Base-by-base conservation (phyloP, 2,797 vertebrate species). In the Melanotaenia boesemani region DNA sequence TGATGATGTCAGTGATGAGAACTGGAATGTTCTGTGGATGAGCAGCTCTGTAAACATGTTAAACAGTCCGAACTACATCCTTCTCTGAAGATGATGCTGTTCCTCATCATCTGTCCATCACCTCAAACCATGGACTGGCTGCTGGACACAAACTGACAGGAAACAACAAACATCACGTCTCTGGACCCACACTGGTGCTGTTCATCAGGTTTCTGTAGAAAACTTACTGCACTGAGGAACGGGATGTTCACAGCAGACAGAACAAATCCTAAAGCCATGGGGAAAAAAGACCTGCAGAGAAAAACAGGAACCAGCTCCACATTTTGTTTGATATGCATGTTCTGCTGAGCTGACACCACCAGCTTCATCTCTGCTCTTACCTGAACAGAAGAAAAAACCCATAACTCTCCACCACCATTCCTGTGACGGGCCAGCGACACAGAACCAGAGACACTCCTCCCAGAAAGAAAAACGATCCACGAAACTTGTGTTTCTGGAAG, bases 381-480 rank as follows among this genome's bases (percentile, higher is more conserved):
- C 88, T 96, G 94, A 98, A 97, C 72, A 98, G 94, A 67, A 79
- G 92, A 16, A 97, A 48, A 82, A 97, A 97, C 10, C 97, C 97
- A 0, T 98, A 98, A 70, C 78, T 90, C 79, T 98, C 96, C 79
- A 96, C 90, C 32, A 93, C 12, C 95, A 98, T 97, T 24, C 97
- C 97, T 60, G 96, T 88, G 36, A 96, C 58, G 0, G 97, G 96
- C 97, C 97, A 97, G 1, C 93, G 90, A 80, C 95, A 86, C 8
- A 98, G 91, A n/a, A 97, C 96, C 0, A 98, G 72, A 5, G 87
- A 2, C 41, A 97, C 89, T 0, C 97, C 97, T 3, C 96, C 96
- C 0, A 98, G 78, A 83, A 98, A 97, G 91, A 97, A 97, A 60
- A 94, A 88, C 12, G 94, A 96, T 11, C 95, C 96, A 79, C 92